Evolutionary conservation across 1,140 invertebrate species (phyloP).

Genomic region (Lysiphlebus fabarum): DNA sequence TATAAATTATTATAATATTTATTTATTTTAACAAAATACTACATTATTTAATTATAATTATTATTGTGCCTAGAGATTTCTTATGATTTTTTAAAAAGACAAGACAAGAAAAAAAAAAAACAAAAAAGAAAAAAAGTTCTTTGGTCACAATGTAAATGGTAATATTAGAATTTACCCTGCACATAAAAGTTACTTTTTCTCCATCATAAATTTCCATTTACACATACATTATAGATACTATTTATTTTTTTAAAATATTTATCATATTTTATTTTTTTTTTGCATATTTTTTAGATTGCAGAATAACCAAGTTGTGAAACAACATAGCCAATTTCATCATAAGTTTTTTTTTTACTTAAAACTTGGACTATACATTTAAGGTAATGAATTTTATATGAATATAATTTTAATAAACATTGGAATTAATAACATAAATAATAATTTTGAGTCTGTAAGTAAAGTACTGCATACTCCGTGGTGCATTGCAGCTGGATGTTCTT

Average conservation of each 20-base stretch:
- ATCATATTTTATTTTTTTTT: no score
- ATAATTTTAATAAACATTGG: conserved; percentile 39
- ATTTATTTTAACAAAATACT: conserved; percentile 45
- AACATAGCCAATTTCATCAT: no score
- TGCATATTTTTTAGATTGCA: background rate
- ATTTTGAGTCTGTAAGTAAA: conserved; percentile 30
- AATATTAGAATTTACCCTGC: conserved; percentile 42
- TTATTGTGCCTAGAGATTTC: conserved; percentile 35
- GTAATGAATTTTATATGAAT: conserved; percentile 22
- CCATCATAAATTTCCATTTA: no score
- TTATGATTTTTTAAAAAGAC: conserved; percentile 11
- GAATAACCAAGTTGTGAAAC: no score
- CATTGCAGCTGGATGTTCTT: conserved; percentile 56
- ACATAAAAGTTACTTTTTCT: conserved; percentile 30
- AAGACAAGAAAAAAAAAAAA: background rate
- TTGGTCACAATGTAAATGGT: conserved; percentile 43
- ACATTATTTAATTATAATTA: conserved; percentile 30
- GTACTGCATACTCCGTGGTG: conserved; percentile 51
- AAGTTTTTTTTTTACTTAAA: no score
- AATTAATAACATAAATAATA: conserved; percentile 41
- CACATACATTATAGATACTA: no score
- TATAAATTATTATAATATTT: background rate
- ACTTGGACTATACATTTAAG: conserved; percentile 2
- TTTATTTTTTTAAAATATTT: background rate
- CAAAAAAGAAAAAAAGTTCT: conserved; percentile 4